Percentiles rank a stretch among this genome's conserved stretches.
Conservation (phyloP, 2,113 vertebrate genomes). For the Gallinago media region DNA sequence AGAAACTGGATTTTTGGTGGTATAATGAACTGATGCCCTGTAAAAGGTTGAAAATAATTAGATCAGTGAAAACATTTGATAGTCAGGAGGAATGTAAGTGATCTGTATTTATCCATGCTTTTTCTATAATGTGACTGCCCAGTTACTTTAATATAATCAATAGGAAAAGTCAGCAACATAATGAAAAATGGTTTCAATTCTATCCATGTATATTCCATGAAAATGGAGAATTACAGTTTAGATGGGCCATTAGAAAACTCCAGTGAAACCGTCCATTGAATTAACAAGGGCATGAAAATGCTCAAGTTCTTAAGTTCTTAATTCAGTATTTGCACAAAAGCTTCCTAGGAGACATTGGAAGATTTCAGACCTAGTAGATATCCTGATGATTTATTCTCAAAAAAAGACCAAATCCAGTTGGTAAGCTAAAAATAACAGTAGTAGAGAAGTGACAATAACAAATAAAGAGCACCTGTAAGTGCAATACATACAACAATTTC, state of each 20-base stretch:
- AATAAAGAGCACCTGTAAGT: neutral
- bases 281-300: constrained; percentile 4
- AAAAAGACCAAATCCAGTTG: neutral
- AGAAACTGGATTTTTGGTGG: constrained; percentile 76
- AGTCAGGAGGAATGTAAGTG: constrained; percentile 65
- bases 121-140: constrained; percentile 49
- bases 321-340: constrained; percentile 26
- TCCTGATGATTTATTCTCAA: constrained; percentile 15
- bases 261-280: neutral
- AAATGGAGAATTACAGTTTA: neutral
- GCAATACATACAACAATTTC: neutral
- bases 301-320: constrained; percentile 3
- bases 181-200: constrained; percentile 39
- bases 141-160: constrained; percentile 63
- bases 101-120: constrained; percentile 66
- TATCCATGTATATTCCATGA: neutral
- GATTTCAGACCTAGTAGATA: neutral
- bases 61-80: constrained; percentile 69
- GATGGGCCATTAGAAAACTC: neutral
- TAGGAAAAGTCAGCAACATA: constrained; percentile 1
- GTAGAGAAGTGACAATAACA: neutral
- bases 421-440: neutral
- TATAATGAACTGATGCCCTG: constrained; percentile 80
- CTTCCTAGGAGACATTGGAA: neutral
- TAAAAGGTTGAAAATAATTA: constrained; percentile 78